Base-by-base conservation (phyloP, 1,140 invertebrate genomes). In the Drosophila yakuba region DNA sequence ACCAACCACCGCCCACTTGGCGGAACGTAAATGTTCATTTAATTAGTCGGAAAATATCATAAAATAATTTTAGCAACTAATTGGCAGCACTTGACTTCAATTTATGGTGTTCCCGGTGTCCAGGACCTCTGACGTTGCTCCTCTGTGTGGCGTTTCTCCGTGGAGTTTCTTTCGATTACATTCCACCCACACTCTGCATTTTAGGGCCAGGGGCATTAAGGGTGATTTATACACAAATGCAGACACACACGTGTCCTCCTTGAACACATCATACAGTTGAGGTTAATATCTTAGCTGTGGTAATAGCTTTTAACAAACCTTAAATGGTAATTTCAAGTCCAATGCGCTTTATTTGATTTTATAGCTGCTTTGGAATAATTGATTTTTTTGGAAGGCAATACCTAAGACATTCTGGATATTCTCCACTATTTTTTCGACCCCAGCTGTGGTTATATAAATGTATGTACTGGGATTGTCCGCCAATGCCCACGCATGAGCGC, bases 71-170 rank as follows among this genome's bases (percentile, higher is more conserved):
- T 74, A 74, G 80, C 75, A 83, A 83, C 83, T 88, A 88, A 88
- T 88, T 88, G 83, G 83, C 83, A 88, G 79, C 80, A 89, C 84
- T 88, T 88, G 83, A 89, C 80, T 83, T 80, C 84, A 89, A 88
- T 88, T 88, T 83, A 89, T 89, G 63, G 58, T 58, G 58, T 57
- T 50, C 58, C 45, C 45, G 20, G 48, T 32, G 28, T 32, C 28
- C 36, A 38, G 59, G 38, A 50, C 25, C 44, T 43, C 63, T 64
- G 54, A 35, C 17, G 32, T 17, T 39, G 52, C 25, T 38, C 5
- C 11, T 12, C 36, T 14, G 36, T 14, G 15, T 23, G 55, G 48
- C 57, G 10, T 38, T 41, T 28, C 44, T 32, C 17, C 15, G 15
- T 23, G 55, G 48, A 71, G 10, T 38, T 41, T 28, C 44, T 23